These are phyloP conservation scores for Prunella strophiata DNA, from an alignment of 2,797 vertebrate genomes.

Conservation along the genomic window DNA sequence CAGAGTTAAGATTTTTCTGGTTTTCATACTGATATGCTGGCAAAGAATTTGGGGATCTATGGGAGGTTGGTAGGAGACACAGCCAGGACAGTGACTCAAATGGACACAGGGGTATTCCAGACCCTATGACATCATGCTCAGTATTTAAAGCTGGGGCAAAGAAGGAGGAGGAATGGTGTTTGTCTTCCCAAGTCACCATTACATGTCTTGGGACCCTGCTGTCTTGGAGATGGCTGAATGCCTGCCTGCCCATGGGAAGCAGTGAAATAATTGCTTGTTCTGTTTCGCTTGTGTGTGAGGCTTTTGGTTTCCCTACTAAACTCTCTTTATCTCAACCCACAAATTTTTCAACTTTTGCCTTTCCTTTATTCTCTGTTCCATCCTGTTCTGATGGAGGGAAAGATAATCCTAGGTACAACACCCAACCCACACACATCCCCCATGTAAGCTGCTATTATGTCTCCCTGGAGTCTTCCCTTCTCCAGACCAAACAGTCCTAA, in stretches of 20 bases:
- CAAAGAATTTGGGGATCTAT: neutral
- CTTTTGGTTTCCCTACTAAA: neutral
- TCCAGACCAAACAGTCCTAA: neutral
- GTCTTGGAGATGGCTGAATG: neutral
- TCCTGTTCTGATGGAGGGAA: neutral
- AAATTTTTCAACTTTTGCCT: neutral
- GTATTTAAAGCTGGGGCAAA: neutral
- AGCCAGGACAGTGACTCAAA: neutral
- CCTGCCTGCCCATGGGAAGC: neutral
- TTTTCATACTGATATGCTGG: neutral
- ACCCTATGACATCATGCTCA: neutral
- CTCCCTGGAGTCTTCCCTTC: neutral
- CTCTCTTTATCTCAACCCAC: neutral
- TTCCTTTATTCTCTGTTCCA: neutral
- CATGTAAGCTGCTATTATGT: neutral
- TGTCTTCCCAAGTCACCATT: neutral
- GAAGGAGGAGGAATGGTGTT: neutral
- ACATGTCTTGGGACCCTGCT: neutral
- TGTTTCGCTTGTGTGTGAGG: neutral
- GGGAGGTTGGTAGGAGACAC: neutral
- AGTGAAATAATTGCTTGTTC: neutral
- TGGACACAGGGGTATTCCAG: neutral
- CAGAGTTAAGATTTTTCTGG: neutral
- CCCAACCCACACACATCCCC: neutral
- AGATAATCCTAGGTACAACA: neutral